Evolutionary conservation across 2,888 invertebrate species (phyloP), one percentile per base, ranked within the genome.

Genomic region (Drosophila paracracens): DNA sequence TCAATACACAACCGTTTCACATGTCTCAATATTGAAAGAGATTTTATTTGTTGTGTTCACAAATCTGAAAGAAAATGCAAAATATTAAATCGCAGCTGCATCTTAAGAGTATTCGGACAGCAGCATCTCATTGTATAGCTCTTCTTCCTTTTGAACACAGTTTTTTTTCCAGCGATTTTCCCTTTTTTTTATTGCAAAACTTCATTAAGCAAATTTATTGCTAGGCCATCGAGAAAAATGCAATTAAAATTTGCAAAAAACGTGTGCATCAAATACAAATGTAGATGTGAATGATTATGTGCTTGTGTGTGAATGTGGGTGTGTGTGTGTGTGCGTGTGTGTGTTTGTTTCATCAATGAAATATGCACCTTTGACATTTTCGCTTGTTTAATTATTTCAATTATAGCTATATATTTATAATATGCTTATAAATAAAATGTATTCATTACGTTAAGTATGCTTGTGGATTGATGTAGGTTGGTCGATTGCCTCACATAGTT

Each of bases 161-260:
- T 61, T 81, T 61, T 81, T 62, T 62, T 56, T n/a, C 29, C 29
- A 25, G 10, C 46, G n/a, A 50, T 62, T 56, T 54, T 57, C 36
- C 52, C 57, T 61, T 73, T 88, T 76, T 68, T 82, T 38, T 53
- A 21, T 21, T 60, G 48, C 31, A 27, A 80, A 89, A 82, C 90
- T 89, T 85, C 80, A 85, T 89, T 85, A 85, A 75, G 77, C 70
- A 67, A 80, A 88, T 89, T 85, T 88, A 82, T 85, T 82, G 75
- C 70, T 54, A 62, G 66, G 35, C 68, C 63, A 70, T 48, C 63
- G 31, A 65, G 33, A n/a, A 68, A 67, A 76, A 80, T 86, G 61
- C 73, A 83, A 82, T 83, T 83, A 69, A 74, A 82, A 73, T 64
- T 53, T 52, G 35, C 48, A 70, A 63, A 80, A 59, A 64, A 10